These are phyloP conservation scores for Aeoliscus strigatus DNA, from an alignment of 2,797 vertebrate genomes.

Conservation along the genomic window DNA sequence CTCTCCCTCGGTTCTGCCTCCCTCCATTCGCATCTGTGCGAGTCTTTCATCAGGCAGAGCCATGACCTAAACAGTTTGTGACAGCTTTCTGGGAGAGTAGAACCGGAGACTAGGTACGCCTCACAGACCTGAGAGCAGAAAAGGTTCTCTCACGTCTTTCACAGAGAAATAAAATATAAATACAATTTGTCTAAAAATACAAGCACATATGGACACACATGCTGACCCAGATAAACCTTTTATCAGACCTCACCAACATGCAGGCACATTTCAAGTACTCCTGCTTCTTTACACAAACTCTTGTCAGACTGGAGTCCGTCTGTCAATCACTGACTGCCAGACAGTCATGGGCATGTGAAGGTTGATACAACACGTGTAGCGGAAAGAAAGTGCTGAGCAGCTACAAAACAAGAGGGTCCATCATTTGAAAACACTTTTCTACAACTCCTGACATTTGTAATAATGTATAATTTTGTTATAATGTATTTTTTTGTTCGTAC, in stretches of 20 bases:
- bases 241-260: constrained; percentile 21
- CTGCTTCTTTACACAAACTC: constrained; percentile 46
- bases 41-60: constrained; percentile 62
- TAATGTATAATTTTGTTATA: no score
- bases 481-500: no score
- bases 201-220: constrained; percentile 42
- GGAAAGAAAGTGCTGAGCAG: constrained; percentile 2
- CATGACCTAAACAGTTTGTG: constrained; percentile 70
- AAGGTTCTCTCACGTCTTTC: constrained; percentile 68
- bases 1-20: constrained; percentile 38
- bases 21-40: constrained; percentile 54
- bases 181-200: constrained; percentile 28
- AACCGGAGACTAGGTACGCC: constrained; percentile 63
- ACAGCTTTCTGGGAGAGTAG: constrained; percentile 72
- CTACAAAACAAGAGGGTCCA: constrained; percentile 15
- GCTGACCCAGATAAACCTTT: constrained; percentile 44
- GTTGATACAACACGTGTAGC: constrained; percentile 3
- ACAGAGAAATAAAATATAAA: constrained; percentile 20
- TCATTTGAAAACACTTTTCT: constrained; percentile 15
- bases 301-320: constrained; percentile 35
- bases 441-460: constrained; percentile 40
- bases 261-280: constrained; percentile 27
- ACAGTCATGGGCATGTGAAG: constrained; percentile 18
- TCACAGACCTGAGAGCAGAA: constrained; percentile 64
- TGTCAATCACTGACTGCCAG: constrained; percentile 50